These are phyloP conservation scores for Sialis fuliginosa DNA, from an alignment of 2,888 invertebrate species.

Conservation along the genomic window DNA sequence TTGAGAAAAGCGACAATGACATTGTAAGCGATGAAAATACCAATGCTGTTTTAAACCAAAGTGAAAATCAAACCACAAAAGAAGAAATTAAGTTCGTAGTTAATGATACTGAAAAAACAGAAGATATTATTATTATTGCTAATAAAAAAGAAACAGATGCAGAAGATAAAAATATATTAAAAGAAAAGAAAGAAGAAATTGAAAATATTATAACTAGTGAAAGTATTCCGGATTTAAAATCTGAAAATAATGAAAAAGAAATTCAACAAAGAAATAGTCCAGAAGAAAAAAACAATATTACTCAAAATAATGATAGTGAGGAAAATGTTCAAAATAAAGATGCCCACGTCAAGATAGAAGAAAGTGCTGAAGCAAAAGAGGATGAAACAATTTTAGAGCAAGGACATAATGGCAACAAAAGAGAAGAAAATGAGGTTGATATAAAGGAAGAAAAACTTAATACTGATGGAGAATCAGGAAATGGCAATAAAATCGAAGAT, in stretches of 20 bases:
- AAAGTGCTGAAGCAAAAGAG: background rate
- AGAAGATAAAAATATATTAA: background rate
- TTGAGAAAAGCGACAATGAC: background rate
- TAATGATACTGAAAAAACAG: background rate
- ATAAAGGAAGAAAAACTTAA: background rate
- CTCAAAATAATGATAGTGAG: background rate
- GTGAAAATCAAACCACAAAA: background rate
- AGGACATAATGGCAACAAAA: background rate
- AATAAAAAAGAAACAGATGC: background rate
- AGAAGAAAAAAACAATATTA: background rate
- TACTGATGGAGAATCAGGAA: background rate
- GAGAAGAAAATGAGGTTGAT: slow-evolving; percentile 1
- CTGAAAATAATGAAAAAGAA: slow-evolving; percentile 3
- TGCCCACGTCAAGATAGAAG: background rate
- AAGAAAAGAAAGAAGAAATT: background rate
- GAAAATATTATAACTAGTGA: slow-evolving; percentile 1
- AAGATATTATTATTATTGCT: background rate
- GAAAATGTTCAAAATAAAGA: slow-evolving; percentile 4
- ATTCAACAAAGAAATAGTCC: background rate
- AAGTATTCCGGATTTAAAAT: background rate
- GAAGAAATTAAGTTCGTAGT: background rate
- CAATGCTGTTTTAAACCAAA: background rate
- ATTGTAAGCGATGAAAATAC: background rate
- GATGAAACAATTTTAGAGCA: background rate
- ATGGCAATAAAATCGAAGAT: background rate